These are phyloP conservation scores for Premnoplex brunnescens DNA, from an alignment of 2,797 vertebrate genomes.

Conservation along the genomic window DNA sequence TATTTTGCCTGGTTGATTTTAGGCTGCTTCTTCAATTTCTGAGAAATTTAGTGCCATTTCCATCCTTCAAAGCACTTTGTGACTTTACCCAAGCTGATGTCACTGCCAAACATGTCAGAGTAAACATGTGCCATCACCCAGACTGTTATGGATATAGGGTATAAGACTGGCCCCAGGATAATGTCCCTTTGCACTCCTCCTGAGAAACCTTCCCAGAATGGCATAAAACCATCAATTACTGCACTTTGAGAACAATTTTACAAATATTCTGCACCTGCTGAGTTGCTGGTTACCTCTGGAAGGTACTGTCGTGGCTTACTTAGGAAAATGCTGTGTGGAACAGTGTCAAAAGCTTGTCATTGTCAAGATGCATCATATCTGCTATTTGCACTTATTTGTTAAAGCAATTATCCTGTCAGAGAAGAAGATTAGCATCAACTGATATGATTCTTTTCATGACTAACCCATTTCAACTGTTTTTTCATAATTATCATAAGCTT, in stretches of 20 bases:
- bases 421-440: not conserved
- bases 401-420: conserved; percentile 40
- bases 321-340: not conserved
- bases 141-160: not conserved
- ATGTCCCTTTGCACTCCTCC: not conserved
- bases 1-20: conserved; percentile 3
- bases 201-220: not conserved
- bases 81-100: not conserved
- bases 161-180: not conserved
- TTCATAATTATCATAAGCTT: not conserved
- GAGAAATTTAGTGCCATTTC: not conserved
- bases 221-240: not conserved
- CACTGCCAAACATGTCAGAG: not conserved
- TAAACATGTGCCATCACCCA: not conserved
- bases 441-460: not conserved
- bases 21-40: not conserved
- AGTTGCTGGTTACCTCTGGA: conserved; percentile 8
- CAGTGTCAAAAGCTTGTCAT: conserved; percentile 5
- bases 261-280: not conserved
- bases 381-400: conserved; percentile 30
- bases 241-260: not conserved
- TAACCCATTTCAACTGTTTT: not conserved
- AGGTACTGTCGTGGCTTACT: not conserved
- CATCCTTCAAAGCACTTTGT: not conserved
- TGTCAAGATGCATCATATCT: conserved; percentile 29